These are phyloP conservation scores for Rhabdophis nuchalis DNA, from an alignment of 2,797 vertebrate genomes.

Conservation along the genomic window DNA sequence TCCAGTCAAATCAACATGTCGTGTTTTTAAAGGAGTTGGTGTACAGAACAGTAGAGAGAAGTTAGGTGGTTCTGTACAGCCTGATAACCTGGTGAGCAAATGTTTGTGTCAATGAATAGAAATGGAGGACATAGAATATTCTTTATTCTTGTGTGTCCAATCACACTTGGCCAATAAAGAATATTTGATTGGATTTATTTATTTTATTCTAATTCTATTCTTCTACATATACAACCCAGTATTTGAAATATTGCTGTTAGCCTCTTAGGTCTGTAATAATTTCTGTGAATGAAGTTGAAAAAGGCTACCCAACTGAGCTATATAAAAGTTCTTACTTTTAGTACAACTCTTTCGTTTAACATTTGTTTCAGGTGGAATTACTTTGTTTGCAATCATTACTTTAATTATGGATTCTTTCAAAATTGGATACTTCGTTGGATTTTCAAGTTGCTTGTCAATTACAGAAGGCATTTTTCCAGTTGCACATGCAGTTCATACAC, in stretches of 20 bases:
- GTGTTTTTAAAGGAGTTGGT: neutral
- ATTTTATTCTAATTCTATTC: neutral
- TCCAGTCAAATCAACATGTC: no score
- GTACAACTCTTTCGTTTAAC: constrained; percentile 25
- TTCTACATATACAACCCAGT: neutral
- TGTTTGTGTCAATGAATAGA: neutral
- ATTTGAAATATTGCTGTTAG: neutral
- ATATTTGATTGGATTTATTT: neutral
- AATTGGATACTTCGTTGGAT: constrained; percentile 90
- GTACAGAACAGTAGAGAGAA: neutral
- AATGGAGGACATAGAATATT: neutral
- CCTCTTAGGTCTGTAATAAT: neutral
- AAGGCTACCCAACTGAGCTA: neutral
- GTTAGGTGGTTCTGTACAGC: neutral
- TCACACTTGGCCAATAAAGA: neutral
- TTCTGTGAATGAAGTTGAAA: neutral
- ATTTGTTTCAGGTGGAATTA: constrained; percentile 81
- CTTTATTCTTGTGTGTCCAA: neutral
- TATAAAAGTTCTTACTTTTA: neutral
- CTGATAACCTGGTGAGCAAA: neutral
- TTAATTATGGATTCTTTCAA: constrained; percentile 92
- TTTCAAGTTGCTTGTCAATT: constrained; percentile 83
- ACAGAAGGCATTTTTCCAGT: constrained; percentile 88
- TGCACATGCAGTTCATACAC: constrained; percentile 86
- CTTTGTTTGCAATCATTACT: constrained; percentile 88